Conservation (phyloP, 2,797 vertebrate genomes). For the Chaetodon trifasciatus region DNA sequence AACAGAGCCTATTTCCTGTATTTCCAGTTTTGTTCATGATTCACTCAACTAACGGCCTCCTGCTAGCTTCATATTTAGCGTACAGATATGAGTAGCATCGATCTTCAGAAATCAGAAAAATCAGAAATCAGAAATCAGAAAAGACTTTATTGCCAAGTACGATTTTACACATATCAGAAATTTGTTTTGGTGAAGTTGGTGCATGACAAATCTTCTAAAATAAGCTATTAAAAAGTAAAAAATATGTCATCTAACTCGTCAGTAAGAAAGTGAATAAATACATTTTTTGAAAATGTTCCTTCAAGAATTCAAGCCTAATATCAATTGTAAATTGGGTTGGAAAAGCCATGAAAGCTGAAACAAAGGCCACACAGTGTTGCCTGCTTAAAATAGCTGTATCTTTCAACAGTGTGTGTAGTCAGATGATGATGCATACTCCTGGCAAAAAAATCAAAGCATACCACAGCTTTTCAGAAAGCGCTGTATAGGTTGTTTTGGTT, state of each 20-base stretch:
- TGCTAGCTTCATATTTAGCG: neutral
- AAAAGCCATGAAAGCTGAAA: neutral
- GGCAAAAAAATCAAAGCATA: neutral
- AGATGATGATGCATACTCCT: neutral
- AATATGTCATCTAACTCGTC: neutral
- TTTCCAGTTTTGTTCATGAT: neutral
- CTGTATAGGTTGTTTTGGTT: slow-evolving; percentile 61
- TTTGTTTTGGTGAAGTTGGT: too few species aligned
- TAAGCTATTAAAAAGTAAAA: too few species aligned
- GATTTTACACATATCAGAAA: too few species aligned
- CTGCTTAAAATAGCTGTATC: neutral
- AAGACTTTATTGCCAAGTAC: too few species aligned
- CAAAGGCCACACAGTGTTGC: neutral
- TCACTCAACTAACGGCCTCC: neutral
- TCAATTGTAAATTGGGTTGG: neutral
- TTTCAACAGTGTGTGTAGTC: neutral
- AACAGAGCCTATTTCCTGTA: neutral
- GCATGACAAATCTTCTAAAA: too few species aligned
- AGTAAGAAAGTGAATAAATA: neutral
- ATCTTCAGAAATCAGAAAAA: too few species aligned
- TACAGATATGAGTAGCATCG: neutral
- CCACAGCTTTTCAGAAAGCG: slow-evolving; percentile 14
- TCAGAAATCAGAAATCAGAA: too few species aligned
- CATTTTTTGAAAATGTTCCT: neutral
- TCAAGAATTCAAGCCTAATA: neutral